These are phyloP conservation scores for Lates japonicus DNA, from an alignment of 2,797 vertebrate species.

Conservation along the genomic window DNA sequence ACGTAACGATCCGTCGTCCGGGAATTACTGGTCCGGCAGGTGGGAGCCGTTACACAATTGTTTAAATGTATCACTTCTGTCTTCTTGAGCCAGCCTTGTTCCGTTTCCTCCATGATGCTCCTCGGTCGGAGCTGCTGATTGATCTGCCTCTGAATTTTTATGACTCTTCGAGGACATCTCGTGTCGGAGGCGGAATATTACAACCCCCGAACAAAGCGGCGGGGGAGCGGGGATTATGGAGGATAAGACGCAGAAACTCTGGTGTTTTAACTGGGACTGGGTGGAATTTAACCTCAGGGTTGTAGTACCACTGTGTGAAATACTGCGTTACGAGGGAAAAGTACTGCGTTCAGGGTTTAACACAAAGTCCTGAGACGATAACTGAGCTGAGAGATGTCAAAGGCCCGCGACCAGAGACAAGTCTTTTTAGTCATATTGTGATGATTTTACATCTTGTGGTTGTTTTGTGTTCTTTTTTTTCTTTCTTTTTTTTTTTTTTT, in stretches of 20 bases:
- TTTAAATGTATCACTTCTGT: conserved; percentile 89
- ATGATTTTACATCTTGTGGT: no score
- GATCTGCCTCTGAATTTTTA: conserved; percentile 86
- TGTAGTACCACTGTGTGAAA: no score
- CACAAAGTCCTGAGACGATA: no score
- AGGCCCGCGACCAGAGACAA: no score
- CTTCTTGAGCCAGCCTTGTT: conserved; percentile 89
- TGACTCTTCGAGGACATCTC: conserved; percentile 89
- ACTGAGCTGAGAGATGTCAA: no score
- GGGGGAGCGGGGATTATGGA: conserved; percentile 27
- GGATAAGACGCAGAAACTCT: not conserved
- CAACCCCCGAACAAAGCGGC: conserved; percentile 60
- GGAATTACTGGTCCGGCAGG: conserved; percentile 75
- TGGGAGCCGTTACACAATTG: conserved; percentile 82
- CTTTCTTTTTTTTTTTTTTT: no score
- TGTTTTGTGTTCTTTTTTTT: no score
- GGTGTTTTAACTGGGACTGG: not conserved
- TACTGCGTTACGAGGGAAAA: no score
- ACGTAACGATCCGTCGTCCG: conserved; percentile 55
- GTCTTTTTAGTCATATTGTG: no score
- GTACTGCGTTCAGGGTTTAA: no score
- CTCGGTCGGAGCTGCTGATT: conserved; percentile 91
- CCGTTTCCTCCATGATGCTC: conserved; percentile 93
- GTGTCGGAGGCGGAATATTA: conserved; percentile 71
- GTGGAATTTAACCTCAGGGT: no score